Conservation (phyloP, 2,888 invertebrate species). For the Stenodera caucasica region DNA sequence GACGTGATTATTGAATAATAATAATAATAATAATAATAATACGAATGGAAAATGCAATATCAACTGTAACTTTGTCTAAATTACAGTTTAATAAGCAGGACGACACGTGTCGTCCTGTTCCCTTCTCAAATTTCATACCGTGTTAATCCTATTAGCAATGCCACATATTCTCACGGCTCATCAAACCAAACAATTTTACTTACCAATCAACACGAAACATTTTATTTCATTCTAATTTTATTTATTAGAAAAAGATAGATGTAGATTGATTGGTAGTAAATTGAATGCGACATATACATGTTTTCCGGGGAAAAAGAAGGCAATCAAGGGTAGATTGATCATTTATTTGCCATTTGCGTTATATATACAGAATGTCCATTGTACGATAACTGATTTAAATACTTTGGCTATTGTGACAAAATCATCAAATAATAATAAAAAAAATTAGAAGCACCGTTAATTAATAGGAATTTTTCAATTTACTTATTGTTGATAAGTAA, state of each 20-base stretch:
- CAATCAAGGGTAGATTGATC: slow-evolving; percentile 29
- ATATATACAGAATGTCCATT: no score
- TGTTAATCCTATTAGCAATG: slow-evolving; percentile 53
- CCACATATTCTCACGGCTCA: slow-evolving; percentile 54
- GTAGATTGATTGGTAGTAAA: background rate
- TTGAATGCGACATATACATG: background rate
- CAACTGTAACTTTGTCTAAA: slow-evolving; percentile 40
- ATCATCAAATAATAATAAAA: no score
- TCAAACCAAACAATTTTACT: slow-evolving; percentile 37
- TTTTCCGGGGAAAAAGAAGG: slow-evolving; percentile 22
- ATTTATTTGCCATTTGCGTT: slow-evolving; percentile 38
- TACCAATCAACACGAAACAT: slow-evolving; percentile 2
- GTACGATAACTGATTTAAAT: no score
- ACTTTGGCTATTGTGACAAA: no score
- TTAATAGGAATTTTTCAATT: no score
- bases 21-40: background rate
- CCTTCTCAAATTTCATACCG: slow-evolving; percentile 44
- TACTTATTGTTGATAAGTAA: no score
- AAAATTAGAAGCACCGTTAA: no score
- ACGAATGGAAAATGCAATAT: slow-evolving; percentile 10
- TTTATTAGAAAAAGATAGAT: slow-evolving; percentile 9
- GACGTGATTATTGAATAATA: background rate
- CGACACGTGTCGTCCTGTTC: slow-evolving; percentile 43
- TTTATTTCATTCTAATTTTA: slow-evolving; percentile 4
- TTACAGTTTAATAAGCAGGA: slow-evolving; percentile 49